Percentiles rank a stretch among this genome's conserved stretches.
These are phyloP conservation scores for Hippocampus zosterae DNA, from an alignment of 2,113 vertebrate species.

Conservation along the genomic window DNA sequence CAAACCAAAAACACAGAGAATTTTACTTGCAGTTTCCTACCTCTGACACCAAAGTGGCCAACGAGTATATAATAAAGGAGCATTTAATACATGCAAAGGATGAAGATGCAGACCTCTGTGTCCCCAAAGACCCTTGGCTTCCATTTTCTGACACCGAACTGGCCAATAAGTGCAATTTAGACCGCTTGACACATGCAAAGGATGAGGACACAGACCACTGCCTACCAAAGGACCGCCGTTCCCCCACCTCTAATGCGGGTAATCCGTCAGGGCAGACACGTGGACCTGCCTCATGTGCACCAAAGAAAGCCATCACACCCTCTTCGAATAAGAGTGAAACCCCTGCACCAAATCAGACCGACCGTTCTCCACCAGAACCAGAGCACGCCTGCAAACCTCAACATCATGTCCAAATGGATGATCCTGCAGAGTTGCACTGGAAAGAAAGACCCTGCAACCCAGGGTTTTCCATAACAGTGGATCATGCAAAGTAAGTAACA, in stretches of 20 bases:
- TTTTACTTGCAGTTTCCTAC: background rate
- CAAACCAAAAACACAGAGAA: background rate
- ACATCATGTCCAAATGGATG: background rate
- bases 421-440: background rate
- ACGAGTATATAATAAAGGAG: background rate
- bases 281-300: background rate
- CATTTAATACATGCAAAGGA: background rate
- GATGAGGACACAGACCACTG: background rate
- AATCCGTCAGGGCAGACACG: background rate
- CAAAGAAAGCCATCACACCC: background rate
- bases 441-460: slow-evolving; percentile 4
- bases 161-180: background rate
- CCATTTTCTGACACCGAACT: slow-evolving; percentile 5
- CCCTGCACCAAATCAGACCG: background rate
- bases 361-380: slow-evolving; percentile 4
- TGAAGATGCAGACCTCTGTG: background rate
- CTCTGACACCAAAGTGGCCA: slow-evolving; percentile 2
- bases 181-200: background rate
- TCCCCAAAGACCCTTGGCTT: background rate
- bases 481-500: slow-evolving; percentile 46
- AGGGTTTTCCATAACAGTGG: slow-evolving; percentile 7
- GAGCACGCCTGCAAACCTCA: slow-evolving; percentile 5
- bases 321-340: background rate
- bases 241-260: background rate
- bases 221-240: background rate